Evolutionary conservation across 1,140 invertebrate genomes (phyloP).

Genomic region (Hydropsyche tenuis): DNA sequence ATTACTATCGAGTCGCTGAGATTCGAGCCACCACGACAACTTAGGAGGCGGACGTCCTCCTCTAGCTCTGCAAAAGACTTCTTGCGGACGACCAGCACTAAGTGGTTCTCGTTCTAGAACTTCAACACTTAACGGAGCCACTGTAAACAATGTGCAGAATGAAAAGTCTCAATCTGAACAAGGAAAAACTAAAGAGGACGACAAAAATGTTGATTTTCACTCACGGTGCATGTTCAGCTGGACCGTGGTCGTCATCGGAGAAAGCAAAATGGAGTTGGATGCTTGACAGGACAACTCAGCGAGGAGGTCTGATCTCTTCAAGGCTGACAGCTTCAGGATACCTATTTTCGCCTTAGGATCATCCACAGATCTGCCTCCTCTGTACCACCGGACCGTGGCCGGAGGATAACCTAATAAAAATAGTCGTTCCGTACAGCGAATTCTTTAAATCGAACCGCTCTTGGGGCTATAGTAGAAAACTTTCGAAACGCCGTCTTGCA

Average conservation of each 20-base stretch:
- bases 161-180: neutral
- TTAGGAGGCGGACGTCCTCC: constrained; percentile 81
- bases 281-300: constrained; percentile 75
- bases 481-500: constrained; percentile 29
- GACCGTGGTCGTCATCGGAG: constrained; percentile 70
- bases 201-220: constrained; percentile 53
- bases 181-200: neutral
- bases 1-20: constrained; percentile 66
- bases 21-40: constrained; percentile 83
- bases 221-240: constrained; percentile 77
- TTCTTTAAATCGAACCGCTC: no score
- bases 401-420: constrained; percentile 75
- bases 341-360: constrained; percentile 54
- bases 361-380: constrained; percentile 68
- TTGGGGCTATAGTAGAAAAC: constrained; percentile 4
- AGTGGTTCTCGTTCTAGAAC: constrained; percentile 79
- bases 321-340: constrained; percentile 63
- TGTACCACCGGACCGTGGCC: constrained; percentile 86
- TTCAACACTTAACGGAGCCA: constrained; percentile 75
- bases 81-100: constrained; percentile 78
- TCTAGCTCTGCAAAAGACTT: constrained; percentile 78
- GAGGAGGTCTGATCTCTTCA: constrained; percentile 71
- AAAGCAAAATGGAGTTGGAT: constrained; percentile 75
- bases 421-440: neutral
- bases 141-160: constrained; percentile 67